A percentile compares a stretch with the other conserved stretches of the same genome.
These are phyloP conservation scores for Clepsis dumicolana DNA, from an alignment of 2,888 invertebrate species.

Conservation along the genomic window DNA sequence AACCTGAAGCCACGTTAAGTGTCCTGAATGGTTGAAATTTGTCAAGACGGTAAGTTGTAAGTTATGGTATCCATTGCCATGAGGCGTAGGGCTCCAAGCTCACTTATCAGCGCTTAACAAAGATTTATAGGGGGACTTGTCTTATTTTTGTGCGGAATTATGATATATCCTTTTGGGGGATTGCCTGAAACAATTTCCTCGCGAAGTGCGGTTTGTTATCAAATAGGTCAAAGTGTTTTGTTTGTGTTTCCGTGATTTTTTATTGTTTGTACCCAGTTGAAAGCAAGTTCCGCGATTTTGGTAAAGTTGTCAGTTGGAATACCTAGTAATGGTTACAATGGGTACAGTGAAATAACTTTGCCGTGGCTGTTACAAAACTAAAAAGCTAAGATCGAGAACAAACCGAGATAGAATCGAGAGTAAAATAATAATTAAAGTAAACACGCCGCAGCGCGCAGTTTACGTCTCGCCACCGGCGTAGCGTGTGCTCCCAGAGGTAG, in stretches of 20 bases:
- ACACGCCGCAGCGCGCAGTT: too few relatives aligned
- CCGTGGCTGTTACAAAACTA: too few relatives aligned
- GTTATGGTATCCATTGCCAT: slow-evolving; percentile 65
- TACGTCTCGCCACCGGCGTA: too few relatives aligned
- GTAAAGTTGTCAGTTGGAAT: neutral
- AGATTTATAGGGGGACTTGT: slow-evolving; percentile 64
- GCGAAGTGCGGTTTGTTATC: slow-evolving; percentile 31
- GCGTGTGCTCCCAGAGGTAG: too few relatives aligned
- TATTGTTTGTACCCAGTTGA: neutral
- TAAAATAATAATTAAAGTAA: too few relatives aligned
- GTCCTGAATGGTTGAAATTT: slow-evolving; percentile 63
- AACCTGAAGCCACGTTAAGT: slow-evolving; percentile 50
- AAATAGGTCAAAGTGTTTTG: slow-evolving; percentile 13
- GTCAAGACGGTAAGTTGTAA: slow-evolving; percentile 68
- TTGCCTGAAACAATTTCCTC: slow-evolving; percentile 44
- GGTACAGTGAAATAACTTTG: too few relatives aligned
- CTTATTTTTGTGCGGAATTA: slow-evolving; percentile 55
- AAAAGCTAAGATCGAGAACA: too few relatives aligned
- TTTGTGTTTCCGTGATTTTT: slow-evolving; percentile 11
- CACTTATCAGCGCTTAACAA: slow-evolving; percentile 70
- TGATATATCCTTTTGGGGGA: slow-evolving; percentile 51
- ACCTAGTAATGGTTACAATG: neutral
- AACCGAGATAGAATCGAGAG: too few relatives aligned
- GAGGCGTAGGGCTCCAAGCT: slow-evolving; percentile 57
- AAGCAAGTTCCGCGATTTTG: neutral